Evolutionary conservation across 2,888 invertebrate species (phyloP), one percentile per base, ranked within the genome.

Genomic region (Agrotis exclamationis): DNA sequence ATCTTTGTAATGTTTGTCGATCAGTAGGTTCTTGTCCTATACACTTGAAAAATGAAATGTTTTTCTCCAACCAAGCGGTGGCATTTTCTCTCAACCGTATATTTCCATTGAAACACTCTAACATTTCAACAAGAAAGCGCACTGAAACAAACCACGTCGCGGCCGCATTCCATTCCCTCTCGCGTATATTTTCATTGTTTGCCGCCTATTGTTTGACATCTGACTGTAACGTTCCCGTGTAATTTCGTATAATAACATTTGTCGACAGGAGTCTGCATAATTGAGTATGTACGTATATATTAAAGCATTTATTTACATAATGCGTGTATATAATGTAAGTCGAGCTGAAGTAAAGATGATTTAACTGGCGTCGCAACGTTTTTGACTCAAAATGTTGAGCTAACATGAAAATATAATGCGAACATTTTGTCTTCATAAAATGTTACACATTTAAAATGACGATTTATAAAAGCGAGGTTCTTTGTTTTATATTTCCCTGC

Each of bases 221-320:
- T 83, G 86, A 83, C 85, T 83, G 88, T 88, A 89, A 91, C 87
- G 89, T 89, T 89, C 88, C 80, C 81, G 82, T 88, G 90, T 91
- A 92, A 91, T 92, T 92, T 88, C 79, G 86, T 86, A 88, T 90
- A 91, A 92, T 91, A 92, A 92, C 91, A 91, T 91, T 92, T 91
- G 86, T 87, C 70, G 81, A 87, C 87, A 84, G 85, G 86, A 86
- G 81, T 89, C 86, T 87, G 86, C 87, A 90, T 91, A 90, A 92
- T 91, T 89, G 86, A 86, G 85, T 85, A 88, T 85, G 83, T 86
- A 80, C 73, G 74, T 82, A 83, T 85, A 82, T 84, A 86, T 85
- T 85, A 79, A 82, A 82, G 67, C 80, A 76, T 84, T 80, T 85
- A 78, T 82, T 83, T 85, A 82, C 75, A 79, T 79, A 81, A 81